A percentile compares a stretch with the other conserved stretches of the same genome.
Conservation (phyloP, 53 echinoderm and acorn worm genomes). For the Antedon mediterranea region DNA sequence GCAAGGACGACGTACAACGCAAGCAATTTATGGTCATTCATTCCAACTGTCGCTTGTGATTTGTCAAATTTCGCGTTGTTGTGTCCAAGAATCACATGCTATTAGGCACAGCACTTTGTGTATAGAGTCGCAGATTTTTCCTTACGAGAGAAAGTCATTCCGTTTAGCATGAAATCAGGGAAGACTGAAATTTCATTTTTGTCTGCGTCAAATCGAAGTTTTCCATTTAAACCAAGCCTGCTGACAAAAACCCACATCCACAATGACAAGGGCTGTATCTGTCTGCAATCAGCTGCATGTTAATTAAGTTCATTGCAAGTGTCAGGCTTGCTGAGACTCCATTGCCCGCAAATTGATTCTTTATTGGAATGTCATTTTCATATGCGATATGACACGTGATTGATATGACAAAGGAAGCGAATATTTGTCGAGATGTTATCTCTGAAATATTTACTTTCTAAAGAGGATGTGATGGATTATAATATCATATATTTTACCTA, state of each 20-base stretch:
- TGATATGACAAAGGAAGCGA: background rate
- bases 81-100: too few species aligned
- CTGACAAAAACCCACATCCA: background rate
- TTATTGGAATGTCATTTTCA: background rate
- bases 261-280: background rate
- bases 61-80: too few species aligned
- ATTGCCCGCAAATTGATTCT: background rate
- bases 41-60: too few species aligned
- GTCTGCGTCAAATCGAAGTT: too few species aligned
- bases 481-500: conserved; percentile 1
- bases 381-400: background rate
- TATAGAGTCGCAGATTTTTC: too few species aligned
- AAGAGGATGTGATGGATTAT: background rate
- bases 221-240: too few species aligned
- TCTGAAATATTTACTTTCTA: background rate
- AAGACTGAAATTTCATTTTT: too few species aligned
- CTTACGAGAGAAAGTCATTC: too few species aligned
- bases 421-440: background rate
- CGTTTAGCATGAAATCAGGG: too few species aligned
- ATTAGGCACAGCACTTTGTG: too few species aligned
- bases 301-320: background rate
- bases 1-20: too few species aligned
- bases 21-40: too few species aligned
- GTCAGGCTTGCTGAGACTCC: background rate
- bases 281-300: background rate